Evolutionary conservation across 2,888 invertebrate species (phyloP), one percentile per base, ranked within the genome.

Genomic region (Pseudolycoriella hygida): DNA sequence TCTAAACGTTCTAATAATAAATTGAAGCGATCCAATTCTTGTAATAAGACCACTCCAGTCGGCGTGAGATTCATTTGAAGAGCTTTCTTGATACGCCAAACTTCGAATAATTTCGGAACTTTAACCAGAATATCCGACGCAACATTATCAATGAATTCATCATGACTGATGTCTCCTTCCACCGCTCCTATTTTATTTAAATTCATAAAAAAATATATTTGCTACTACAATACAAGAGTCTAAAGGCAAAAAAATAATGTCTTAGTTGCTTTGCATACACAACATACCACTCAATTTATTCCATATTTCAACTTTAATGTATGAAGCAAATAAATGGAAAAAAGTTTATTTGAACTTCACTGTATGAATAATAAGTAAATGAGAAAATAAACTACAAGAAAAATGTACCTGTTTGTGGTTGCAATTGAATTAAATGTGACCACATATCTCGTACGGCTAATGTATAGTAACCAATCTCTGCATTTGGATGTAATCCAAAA

Each of bases 391-490:
- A 12, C 6, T 5, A 34, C 11, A 48, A 60, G 25, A 8, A 25
- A 6, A 25, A 25, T 25, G 64, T 60, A 87, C 89, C 81, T 46
- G 85, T 82, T 68, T 89, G 88, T 11, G 92, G 92, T 60, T 93
- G 92, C 39, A 92, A 66, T 55, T 90, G 86, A 51, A 89, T 81
- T 52, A 93, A 73, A 59, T 85, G 77, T 39, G 64, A 67, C 89
- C 90, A 92, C 71, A 93, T 86, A 58, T 80, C 80, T 53, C 81
- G 77, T 10, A 86, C 82, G 1, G 88, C 83, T 60, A 81, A 78
- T 45, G 88, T 88, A 64, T 89, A 90, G 67, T 90, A 92, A 6
- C 88, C 88, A 58, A 92, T 92, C 71, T 93, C 92, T 1, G 90
- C 90, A 67, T 93, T 93, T n/a, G 88, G 79, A 67, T 93, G 89